Evolutionary conservation across 1,140 invertebrate species (phyloP), one percentile per base, ranked within the genome.

Genomic region (Sitophilus oryzae): DNA sequence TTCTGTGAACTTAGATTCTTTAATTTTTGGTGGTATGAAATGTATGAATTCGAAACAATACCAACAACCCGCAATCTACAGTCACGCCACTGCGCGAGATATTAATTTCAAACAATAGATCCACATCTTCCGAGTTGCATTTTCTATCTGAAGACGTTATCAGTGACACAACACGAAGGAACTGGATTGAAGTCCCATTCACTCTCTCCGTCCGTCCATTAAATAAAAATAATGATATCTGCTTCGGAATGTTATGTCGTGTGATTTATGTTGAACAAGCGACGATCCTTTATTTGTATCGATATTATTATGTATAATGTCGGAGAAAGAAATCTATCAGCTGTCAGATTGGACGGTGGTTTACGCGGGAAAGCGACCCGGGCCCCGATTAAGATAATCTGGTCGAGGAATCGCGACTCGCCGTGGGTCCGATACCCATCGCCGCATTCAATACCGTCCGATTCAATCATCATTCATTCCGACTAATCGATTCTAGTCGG

Each of bases 301-400:
- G 43, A 51, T 56, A 61, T 60, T 56, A 59, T 57, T 62, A 58
- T 61, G 55, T 58, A 61, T 58, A 58, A 58, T 58, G 46, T 49
- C 19, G 25, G 46, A 50, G 56, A 61, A 61, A 59, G 52, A 59
- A 52, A 61, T 61, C 49, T 57, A 61, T 61, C 59, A 61, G 47
- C 59, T 61, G 59, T 61, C 59, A 53, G 49, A 61, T 49, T 41
- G 15, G 45, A 30, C 25, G 25, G 5, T 11, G 25, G 25, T 30
- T 30, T 30, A 11, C 25, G 25, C 25, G 25, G 25, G 25, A 6
- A 30, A 5, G 20, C 34, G 34, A 8, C 2, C n/a, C 18, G 16
- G 20, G 22, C n/a, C 19, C 36, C 56, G 56, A 58, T 58, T 58
- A 58, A 53, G 51, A 53, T 52, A 46, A 58, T 53, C 56, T 52